These are phyloP conservation scores for Illadopsis cleaveri DNA, from an alignment of 2,113 vertebrate species.

Conservation along the genomic window DNA sequence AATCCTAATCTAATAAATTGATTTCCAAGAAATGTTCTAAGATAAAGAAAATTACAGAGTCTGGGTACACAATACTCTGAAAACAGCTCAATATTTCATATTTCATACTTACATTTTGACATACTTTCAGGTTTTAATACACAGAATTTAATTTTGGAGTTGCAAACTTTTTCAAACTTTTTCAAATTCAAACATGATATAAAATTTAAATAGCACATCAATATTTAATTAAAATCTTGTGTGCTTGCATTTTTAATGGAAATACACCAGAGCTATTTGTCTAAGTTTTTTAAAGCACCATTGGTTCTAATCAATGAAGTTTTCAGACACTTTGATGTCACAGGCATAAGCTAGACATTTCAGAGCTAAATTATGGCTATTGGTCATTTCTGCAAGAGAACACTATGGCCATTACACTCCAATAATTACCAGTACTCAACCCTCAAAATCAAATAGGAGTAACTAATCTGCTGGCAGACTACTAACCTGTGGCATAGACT, in stretches of 20 bases:
- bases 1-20: not conserved
- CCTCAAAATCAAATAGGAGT: not conserved
- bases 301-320: not conserved
- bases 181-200: not conserved
- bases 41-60: not conserved
- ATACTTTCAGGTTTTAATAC: not conserved
- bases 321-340: not conserved
- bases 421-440: not conserved
- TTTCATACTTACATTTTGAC: not conserved
- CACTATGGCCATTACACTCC: not conserved
- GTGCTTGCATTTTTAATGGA: not conserved
- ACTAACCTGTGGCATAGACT: not conserved
- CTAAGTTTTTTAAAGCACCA: not conserved
- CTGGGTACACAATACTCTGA: not conserved
- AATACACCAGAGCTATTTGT: not conserved
- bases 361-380: not conserved
- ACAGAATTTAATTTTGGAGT: not conserved
- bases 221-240: not conserved
- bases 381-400: not conserved
- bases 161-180: not conserved
- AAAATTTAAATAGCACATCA: not conserved
- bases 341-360: not conserved
- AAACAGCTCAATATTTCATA: not conserved
- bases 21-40: not conserved
- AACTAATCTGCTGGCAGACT: not conserved